Percentiles rank a stretch among this genome's conserved stretches.
Conservation (phyloP, 1,140 invertebrate genomes). For the Lordiphosa mommai region DNA sequence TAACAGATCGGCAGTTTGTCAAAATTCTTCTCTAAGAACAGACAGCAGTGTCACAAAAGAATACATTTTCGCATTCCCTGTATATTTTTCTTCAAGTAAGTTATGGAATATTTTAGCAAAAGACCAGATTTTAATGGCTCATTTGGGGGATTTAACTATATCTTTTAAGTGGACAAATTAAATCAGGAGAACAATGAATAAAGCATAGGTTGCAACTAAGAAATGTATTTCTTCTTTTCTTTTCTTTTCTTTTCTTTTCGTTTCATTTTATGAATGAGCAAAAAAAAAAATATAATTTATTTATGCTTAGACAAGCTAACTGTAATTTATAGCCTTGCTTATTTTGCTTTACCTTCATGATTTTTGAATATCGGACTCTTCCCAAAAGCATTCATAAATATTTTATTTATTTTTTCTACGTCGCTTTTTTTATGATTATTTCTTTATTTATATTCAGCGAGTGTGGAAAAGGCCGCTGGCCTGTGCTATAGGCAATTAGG, state of each 20-base stretch:
- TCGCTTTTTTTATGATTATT: slow-evolving; percentile 63
- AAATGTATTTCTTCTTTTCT: too few relatives aligned
- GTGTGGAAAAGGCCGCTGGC: slow-evolving; percentile 60
- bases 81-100: slow-evolving; percentile 24
- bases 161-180: slow-evolving; percentile 59
- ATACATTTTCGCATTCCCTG: neutral
- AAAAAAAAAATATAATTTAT: neutral
- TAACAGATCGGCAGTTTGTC: slow-evolving; percentile 65
- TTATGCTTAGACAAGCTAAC: slow-evolving; percentile 12
- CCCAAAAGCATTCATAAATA: slow-evolving; percentile 36
- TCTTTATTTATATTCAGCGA: slow-evolving; percentile 57
- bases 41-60: slow-evolving; percentile 55
- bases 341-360: slow-evolving; percentile 20
- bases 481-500: slow-evolving; percentile 49
- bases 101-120: slow-evolving; percentile 71
- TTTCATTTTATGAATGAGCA: neutral
- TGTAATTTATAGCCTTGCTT: slow-evolving; percentile 61
- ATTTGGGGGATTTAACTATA: slow-evolving; percentile 59
- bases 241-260: too few relatives aligned
- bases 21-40: slow-evolving; percentile 57
- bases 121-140: slow-evolving; percentile 70
- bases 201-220: neutral
- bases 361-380: slow-evolving; percentile 26
- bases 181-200: slow-evolving; percentile 23
- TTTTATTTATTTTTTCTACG: slow-evolving; percentile 68